Evolutionary conservation across 2,797 vertebrate genomes (phyloP), one percentile per base, ranked within the genome.

Genomic region (Onychomys leucogaster): DNA sequence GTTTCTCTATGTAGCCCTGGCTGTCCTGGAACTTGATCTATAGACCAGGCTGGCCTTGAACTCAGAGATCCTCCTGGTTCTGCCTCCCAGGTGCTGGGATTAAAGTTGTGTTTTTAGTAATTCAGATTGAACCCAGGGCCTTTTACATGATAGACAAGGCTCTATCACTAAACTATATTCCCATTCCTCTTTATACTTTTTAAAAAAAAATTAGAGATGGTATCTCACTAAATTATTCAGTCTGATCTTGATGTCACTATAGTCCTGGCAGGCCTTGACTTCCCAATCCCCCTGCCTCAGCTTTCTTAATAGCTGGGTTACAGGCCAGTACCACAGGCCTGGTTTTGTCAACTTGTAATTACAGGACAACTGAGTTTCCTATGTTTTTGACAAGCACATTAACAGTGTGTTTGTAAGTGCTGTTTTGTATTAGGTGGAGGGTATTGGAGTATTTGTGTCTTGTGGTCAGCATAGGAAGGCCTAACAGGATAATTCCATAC

Each of bases 351-450:
- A 25, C 49, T 81, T 93, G 37, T 65, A 82, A 77, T 95, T 85
- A 29, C 14, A 84, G 19, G 19, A 88, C 59, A 88, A 2, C 89
- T 85, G 23, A 27, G 0, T 93, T 94, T 95, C 59, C n/a, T 93
- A 8, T 94, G 63, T 94, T 81, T 46, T 93, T 94, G 84, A 89
- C 37, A 95, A 91, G 59, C 12, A 29, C 88, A n/a, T 49, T 77
- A 63, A 92, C 37, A 46, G 69, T 69, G 21, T 84, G 21, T 85
- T 67, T 71, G 49, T 41, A 93, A 94, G 32, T 88, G 59, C 27
- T 95, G 67, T 91, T 91, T 95, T 91, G 59, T 6, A 83, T 57
- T 69, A 65, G 41, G n/a, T 80, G 52, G n/a, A 89, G 69, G 52
- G 67, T 69, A 77, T 59, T 90, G 34, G 92, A 89, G 41, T n/a